These are phyloP conservation scores for Thalpophila matura DNA, from an alignment of 2,888 invertebrate genomes.

Conservation along the genomic window DNA sequence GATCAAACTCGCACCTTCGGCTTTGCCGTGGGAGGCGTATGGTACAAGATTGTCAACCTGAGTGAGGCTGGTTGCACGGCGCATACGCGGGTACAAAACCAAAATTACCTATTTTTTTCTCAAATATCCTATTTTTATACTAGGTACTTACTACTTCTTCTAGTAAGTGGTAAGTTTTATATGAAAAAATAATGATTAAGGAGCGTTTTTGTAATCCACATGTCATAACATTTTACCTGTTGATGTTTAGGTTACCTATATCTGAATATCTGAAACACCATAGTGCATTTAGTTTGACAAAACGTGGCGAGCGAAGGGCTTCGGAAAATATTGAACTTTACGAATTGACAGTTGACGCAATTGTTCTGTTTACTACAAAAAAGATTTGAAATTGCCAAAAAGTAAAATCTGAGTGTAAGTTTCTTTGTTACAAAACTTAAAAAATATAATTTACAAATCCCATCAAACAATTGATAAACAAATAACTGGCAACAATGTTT, in stretches of 20 bases:
- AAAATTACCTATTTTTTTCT: too few species aligned
- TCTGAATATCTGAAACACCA: slow-evolving; percentile 22
- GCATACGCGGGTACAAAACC: too few species aligned
- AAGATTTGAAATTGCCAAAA: too few species aligned
- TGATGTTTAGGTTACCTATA: slow-evolving; percentile 44
- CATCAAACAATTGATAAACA: slow-evolving; percentile 47
- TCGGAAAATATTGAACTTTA: slow-evolving; percentile 8
- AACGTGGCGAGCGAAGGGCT: slow-evolving; percentile 14
- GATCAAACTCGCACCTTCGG: too few species aligned
- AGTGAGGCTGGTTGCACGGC: too few species aligned
- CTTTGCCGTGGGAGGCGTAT: too few species aligned
- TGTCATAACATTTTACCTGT: slow-evolving; percentile 40
- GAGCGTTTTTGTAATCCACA: slow-evolving; percentile 16
- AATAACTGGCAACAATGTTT: slow-evolving; percentile 54
- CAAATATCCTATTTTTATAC: too few species aligned
- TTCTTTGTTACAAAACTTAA: background rate
- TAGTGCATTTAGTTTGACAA: slow-evolving; percentile 33
- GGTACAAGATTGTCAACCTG: too few species aligned
- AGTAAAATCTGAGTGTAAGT: too few species aligned
- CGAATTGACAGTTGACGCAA: background rate
- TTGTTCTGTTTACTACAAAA: background rate
- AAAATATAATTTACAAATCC: slow-evolving; percentile 12
- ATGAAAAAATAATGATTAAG: slow-evolving; percentile 36
- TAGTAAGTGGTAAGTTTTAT: too few species aligned
- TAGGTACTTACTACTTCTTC: too few species aligned